Percentiles rank a stretch among this genome's conserved stretches.
Evolutionary conservation across 2,797 vertebrate genomes (phyloP).

Genomic region (Chaetodon trifasciatus): DNA sequence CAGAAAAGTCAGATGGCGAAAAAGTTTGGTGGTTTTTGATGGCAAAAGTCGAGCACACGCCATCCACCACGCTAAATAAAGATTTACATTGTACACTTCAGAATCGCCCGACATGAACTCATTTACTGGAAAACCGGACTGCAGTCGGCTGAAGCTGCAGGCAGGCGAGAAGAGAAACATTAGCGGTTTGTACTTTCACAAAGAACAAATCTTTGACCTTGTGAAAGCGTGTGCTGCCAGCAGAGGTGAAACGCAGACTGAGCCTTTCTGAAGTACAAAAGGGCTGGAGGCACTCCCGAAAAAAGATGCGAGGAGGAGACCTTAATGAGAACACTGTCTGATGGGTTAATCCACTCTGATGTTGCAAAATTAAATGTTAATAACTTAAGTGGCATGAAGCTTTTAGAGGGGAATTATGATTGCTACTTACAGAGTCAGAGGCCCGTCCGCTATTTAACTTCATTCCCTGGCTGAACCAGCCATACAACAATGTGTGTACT

Average conservation of each 20-base stretch:
- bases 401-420: slow-evolving; percentile 76
- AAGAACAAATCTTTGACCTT: slow-evolving; percentile 13
- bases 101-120: slow-evolving; percentile 5
- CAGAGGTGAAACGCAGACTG: slow-evolving; percentile 32
- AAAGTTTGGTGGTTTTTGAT: background rate
- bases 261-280: slow-evolving; percentile 29
- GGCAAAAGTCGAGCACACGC: background rate
- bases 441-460: slow-evolving; percentile 60
- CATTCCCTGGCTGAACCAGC: slow-evolving; percentile 52
- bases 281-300: slow-evolving; percentile 16
- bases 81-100: background rate
- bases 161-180: slow-evolving; percentile 11
- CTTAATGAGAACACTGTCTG: slow-evolving; percentile 70
- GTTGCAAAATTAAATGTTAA: slow-evolving; percentile 82
- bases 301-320: slow-evolving; percentile 50
- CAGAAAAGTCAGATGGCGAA: background rate
- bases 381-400: slow-evolving; percentile 80
- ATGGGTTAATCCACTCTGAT: slow-evolving; percentile 75
- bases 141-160: background rate
- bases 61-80: too few species aligned
- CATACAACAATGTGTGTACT: slow-evolving; percentile 39
- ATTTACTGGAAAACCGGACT: background rate
- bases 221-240: background rate
- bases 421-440: slow-evolving; percentile 61
- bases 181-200: background rate